Percentiles rank a stretch among this genome's conserved stretches.
Evolutionary conservation across 1,140 invertebrate species (phyloP).

Genomic region (Whitmania pigra): DNA sequence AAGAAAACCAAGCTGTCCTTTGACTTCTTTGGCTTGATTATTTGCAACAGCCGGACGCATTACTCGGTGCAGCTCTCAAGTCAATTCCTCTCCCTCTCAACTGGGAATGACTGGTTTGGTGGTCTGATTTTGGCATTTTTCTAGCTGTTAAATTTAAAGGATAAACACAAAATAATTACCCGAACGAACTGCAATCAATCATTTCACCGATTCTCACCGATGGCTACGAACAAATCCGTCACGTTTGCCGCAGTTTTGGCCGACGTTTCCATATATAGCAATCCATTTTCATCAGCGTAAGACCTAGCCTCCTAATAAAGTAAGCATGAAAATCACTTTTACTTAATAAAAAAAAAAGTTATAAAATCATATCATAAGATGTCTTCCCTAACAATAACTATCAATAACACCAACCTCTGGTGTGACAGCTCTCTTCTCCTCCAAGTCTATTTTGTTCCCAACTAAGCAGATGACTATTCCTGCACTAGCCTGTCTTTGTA

Average conservation of each 20-base stretch:
- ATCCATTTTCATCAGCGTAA: slow-evolving; percentile 25
- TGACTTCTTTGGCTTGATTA: too few species aligned
- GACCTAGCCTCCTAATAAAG: slow-evolving; percentile 21
- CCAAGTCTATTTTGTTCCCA: slow-evolving; percentile 45
- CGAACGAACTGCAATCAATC: too few species aligned
- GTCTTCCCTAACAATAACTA: too few species aligned
- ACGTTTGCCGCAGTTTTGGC: slow-evolving; percentile 26
- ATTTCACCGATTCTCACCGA: slow-evolving; percentile 13
- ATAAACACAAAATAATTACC: too few species aligned
- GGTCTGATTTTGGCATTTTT: too few species aligned
- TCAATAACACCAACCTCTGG: not conserved
- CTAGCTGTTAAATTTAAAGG: too few species aligned
- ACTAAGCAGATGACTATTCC: slow-evolving; percentile 94
- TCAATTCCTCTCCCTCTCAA: too few species aligned
- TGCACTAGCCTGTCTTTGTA: slow-evolving; percentile 83
- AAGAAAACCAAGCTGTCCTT: too few species aligned
- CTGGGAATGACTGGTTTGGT: too few species aligned
- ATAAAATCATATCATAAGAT: too few species aligned
- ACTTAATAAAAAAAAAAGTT: not conserved
- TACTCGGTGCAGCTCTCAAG: too few species aligned
- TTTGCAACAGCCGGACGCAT: too few species aligned
- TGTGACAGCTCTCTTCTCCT: slow-evolving; percentile 21
- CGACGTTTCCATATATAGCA: slow-evolving; percentile 26
- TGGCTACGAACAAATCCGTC: slow-evolving; percentile 25
- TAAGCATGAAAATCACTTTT: not conserved